Conservation (phyloP, 2,888 invertebrate genomes). For the Drosophila gaucha region DNA sequence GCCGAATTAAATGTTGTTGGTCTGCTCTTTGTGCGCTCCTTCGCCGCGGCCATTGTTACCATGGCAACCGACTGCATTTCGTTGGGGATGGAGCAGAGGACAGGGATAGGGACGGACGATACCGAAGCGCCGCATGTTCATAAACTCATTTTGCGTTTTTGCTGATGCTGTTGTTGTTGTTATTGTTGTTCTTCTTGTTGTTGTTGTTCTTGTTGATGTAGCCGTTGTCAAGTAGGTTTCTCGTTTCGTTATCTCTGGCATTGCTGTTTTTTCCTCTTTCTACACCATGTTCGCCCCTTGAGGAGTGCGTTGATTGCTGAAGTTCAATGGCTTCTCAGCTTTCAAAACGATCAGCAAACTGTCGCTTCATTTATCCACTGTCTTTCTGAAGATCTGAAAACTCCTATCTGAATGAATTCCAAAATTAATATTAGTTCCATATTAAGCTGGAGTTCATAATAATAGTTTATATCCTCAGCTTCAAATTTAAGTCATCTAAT, state of each 20-base stretch:
- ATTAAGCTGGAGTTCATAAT: background rate
- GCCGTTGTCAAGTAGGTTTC: slow-evolving; percentile 52
- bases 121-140: slow-evolving; percentile 58
- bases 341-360: slow-evolving; percentile 19
- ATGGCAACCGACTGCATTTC: slow-evolving; percentile 67
- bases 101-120: slow-evolving; percentile 22
- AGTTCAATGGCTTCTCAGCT: slow-evolving; percentile 55
- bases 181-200: slow-evolving; percentile 14
- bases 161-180: slow-evolving; percentile 18
- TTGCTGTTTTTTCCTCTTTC: slow-evolving; percentile 14
- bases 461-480: background rate
- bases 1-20: slow-evolving; percentile 76
- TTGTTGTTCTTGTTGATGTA: slow-evolving; percentile 26
- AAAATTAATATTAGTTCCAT: background rate
- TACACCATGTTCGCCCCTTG: slow-evolving; percentile 1
- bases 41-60: slow-evolving; percentile 75
- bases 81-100: slow-evolving; percentile 3
- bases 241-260: slow-evolving; percentile 52
- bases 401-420: background rate
- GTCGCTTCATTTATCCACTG: background rate
- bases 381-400: too few relatives aligned
- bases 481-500: background rate
- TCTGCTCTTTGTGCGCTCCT: slow-evolving; percentile 67
- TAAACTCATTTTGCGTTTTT: slow-evolving; percentile 64
- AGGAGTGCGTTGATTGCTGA: slow-evolving; percentile 46